These are phyloP conservation scores for Phymastichus coffea DNA, from an alignment of 1,140 invertebrate genomes.

Conservation along the genomic window DNA sequence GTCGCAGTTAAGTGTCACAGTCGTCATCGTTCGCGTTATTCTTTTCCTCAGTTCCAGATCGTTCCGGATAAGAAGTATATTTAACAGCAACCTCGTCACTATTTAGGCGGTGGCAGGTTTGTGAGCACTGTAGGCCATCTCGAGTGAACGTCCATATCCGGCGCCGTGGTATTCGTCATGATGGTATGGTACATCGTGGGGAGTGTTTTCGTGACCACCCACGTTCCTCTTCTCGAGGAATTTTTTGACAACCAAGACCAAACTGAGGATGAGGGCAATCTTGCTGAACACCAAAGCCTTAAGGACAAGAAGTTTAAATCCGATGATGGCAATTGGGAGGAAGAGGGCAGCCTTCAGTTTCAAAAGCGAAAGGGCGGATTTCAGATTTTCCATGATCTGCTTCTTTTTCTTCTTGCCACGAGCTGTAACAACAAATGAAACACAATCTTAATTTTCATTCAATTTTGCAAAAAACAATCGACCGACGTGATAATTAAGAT, in stretches of 20 bases:
- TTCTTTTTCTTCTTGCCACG: conserved; percentile 67
- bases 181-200: conserved; percentile 46
- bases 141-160: conserved; percentile 51
- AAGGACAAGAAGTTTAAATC: conserved; percentile 75
- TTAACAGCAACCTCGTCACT: no score
- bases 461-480: background rate
- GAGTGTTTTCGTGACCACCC: conserved; percentile 66
- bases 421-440: conserved; percentile 41
- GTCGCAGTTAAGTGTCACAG: no score
- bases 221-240: conserved; percentile 68
- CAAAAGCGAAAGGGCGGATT: conserved; percentile 71
- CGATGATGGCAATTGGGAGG: conserved; percentile 73
- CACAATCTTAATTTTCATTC: background rate
- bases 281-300: conserved; percentile 81
- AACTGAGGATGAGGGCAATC: conserved; percentile 73
- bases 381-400: conserved; percentile 56
- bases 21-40: no score
- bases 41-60: no score
- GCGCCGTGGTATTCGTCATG: conserved; percentile 52
- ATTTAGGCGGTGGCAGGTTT: conserved; percentile 37
- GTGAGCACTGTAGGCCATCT: conserved; percentile 53
- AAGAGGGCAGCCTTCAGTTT: conserved; percentile 78
- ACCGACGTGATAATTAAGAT: background rate
- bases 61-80: no score
- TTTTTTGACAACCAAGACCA: conserved; percentile 77